Base-by-base conservation (phyloP, 2,888 invertebrate genomes). In the Siphonodentalium dalli region DNA sequence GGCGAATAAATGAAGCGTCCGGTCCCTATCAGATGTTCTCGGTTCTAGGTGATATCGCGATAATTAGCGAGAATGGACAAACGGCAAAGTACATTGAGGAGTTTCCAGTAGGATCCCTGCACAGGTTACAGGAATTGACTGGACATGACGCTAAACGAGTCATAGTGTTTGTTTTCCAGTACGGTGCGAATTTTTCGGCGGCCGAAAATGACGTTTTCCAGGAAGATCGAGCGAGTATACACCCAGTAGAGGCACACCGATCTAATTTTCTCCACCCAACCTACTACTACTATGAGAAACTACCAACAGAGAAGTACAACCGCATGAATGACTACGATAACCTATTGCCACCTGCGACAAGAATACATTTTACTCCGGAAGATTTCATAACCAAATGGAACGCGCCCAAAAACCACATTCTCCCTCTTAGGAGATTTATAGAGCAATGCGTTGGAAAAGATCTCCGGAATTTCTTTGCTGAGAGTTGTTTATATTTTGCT, bases 221-320 rank as follows among this genome's bases (percentile, higher is more conserved):
- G 11, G 31, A 65, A 8, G 74, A 78, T 58, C 57, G 84, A 41
- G 83, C 83, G 2, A 78, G 75, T 1, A 81, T 78, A 2, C 79
- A 79, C 28, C 77, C 80, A 4, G 58, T 72, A 4, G 76, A 78
- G 33, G 83, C 82, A 8, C 80, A 83, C 59, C 45, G 61, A 9
- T 83, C 83, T 31, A 84, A 84, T 69, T 84, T 84, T 63, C 72
- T 84, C 0, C 84, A 84, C 60, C 84, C 84, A 4, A 81, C 81
- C 4, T 62, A 84, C 31, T 84, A 83, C 66, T 82, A 78, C 58
- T 84, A 82, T 63, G 67, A 74, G 2, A 47, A 52, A 2, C 58
- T 81, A 31, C 83, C 83, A 5, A 75, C 78, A 68, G 79, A 83
- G 74, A 58, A 50, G 18, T 46, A 37, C 1, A 56, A 56, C 26